Base-by-base conservation (phyloP, 2,113 vertebrate species). In the Podilymbus podiceps region DNA sequence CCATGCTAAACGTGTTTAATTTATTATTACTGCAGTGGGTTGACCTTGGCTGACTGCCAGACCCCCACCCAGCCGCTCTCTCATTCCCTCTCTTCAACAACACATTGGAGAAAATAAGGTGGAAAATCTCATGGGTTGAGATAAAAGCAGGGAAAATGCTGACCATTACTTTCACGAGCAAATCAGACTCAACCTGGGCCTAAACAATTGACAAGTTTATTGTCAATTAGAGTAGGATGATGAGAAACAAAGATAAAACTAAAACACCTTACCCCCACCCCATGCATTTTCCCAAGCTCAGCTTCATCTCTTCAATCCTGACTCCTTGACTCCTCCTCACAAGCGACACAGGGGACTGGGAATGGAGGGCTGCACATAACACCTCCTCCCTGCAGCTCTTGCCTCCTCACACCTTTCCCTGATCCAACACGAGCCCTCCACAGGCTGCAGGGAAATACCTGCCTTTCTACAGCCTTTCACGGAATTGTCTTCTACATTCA, bases 281-380 rank as follows among this genome's bases (percentile, higher is more conserved):
- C 25, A 16, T 42, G 9, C 28, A 5, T 72, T 63, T 63, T 88
- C 31, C 21, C 24, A 46, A 38, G 19, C 13, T 52, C 30, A 49
- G 14, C 64, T 89, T 81, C 35, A 74, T 5, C 44, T 35, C 30
- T 74, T 93, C 35, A 9, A 15, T 68, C 31, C 50, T 1, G 1
- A 11, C 12, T 75, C 42, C n/a, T 56, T 5, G 15, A 20, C 4
- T 73, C 30, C 23, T 19, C 13, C 35, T 38, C 2, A 17, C 0
- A 5, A 5, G 9, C 0, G 0, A 15, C 2, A 1, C 56, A 50
- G 20, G 23, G 10, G 3, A 30, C 44, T 18, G 22, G 53, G 60
- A 55, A 28, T 24, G 30, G 7, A 22, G 28, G 24, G 31, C n/a
- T 72, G 25, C 0, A 2, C 46, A 1, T 22, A 33, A 38, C 15